Base-by-base conservation (phyloP, 2,797 vertebrate species). In the Neosalanx taihuensis region DNA sequence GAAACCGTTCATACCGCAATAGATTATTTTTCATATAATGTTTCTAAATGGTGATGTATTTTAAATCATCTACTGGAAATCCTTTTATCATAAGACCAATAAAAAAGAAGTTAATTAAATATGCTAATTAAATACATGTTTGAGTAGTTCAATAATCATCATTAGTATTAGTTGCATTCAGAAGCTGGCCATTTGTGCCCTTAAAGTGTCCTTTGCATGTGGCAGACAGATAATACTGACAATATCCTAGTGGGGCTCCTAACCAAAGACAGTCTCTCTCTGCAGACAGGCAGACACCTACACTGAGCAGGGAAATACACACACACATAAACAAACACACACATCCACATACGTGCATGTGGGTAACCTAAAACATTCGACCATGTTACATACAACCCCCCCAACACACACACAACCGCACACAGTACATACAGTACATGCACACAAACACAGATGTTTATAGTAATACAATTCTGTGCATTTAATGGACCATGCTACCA, bases 371-470 rank as follows among this genome's bases (percentile, higher is more conserved):
- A 35, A 35, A 35, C 33, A 35, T 35, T 35, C 6, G 7, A 64
- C 60, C 49, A 57, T 62, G 64, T 61, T 37, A 72, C 65, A 69
- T 69, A 71, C 23, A 51, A 6, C 46, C 26, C 7, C 67, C 35
- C 41, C 62, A 17, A 58, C 53, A 31, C 30, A 69, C 9, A 58
- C 29, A 68, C 51, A 26, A 26, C 23, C 23, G 23, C 23, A 26
- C 23, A 26, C 23, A 26, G 23, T 26, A 69, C 53, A 68, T 26
- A 3, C 23, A 17, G 31, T 1, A 69, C 30, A 57, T 10, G 29
- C 30, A 26, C 51, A 69, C 29, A 58, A 18, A 69, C 51, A 69
- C 76, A 74, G 64, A 74, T 71, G 62, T 62, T 46, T 53, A 53
- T 3, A 60, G 29, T 64, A 64, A 57, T 59, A 53, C 23, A 51